A percentile compares a stretch with the other conserved stretches of the same genome.
phyloP scores from a whole-genome alignment of 2,113 vertebrate genomes.

The Platichthys stellatus region DNA sequence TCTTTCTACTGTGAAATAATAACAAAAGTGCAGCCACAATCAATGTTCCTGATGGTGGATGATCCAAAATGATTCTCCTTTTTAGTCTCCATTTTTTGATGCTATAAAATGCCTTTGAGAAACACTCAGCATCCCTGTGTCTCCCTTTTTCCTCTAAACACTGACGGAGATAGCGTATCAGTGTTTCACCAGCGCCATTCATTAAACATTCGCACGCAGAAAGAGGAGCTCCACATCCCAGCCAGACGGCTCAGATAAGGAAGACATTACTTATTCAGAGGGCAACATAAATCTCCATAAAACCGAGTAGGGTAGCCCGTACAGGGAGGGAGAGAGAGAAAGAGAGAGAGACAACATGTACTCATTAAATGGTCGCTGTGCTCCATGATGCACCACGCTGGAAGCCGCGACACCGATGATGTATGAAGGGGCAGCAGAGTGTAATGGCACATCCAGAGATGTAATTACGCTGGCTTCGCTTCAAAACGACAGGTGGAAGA shows the following conservation, averaged over 20 bases:
- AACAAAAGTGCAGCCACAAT: background rate
- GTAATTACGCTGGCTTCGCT: constrained; percentile 32
- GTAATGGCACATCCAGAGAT: constrained; percentile 23
- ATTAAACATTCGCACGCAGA: constrained; percentile 38
- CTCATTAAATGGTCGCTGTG: constrained; percentile 40
- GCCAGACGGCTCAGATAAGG: constrained; percentile 45
- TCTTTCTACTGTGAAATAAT: background rate
- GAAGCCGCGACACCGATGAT: background rate
- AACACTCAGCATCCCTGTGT: background rate
- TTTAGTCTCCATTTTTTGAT: background rate
- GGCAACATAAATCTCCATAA: constrained; percentile 46
- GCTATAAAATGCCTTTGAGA: constrained; percentile 24
- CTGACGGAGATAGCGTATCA: constrained; percentile 42
- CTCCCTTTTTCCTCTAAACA: constrained; percentile 7
- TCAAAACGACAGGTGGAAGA: constrained; percentile 38
- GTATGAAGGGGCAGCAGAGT: constrained; percentile 22
- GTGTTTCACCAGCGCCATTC: constrained; percentile 54
- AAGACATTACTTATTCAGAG: constrained; percentile 54
- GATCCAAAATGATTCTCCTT: background rate
- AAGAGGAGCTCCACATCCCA: background rate
- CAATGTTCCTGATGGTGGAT: background rate
- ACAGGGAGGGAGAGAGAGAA: background rate
- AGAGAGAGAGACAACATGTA: background rate
- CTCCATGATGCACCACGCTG: background rate
- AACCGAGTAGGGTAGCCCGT: constrained; percentile 18